Conservation (phyloP, 1,140 invertebrate species). For the Zaprionus taronus region DNA sequence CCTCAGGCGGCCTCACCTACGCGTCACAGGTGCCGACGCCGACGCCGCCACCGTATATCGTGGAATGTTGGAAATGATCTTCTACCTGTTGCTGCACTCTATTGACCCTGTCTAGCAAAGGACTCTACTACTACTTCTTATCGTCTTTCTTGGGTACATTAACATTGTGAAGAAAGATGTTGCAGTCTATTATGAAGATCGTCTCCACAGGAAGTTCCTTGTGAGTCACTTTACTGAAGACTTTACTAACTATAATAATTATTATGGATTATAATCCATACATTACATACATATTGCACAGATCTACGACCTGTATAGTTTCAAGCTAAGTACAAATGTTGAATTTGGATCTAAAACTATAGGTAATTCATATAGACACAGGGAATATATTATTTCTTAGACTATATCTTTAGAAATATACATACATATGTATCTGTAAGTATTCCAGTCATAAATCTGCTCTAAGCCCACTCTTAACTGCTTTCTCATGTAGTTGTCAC, state of each 20-base stretch:
- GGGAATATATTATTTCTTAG: too few relatives aligned
- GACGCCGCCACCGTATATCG: too few relatives aligned
- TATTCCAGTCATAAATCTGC: not conserved
- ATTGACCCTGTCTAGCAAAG: not conserved
- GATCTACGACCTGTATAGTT: too few relatives aligned
- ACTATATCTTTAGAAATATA: not conserved
- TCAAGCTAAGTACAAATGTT: too few relatives aligned
- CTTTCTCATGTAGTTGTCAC: not conserved
- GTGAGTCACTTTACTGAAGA: not conserved
- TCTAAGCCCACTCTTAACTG: not conserved
- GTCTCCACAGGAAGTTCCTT: not conserved
- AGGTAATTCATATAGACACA: too few relatives aligned
- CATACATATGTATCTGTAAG: not conserved
- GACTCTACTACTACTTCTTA: not conserved
- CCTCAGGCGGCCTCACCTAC: slow-evolving; percentile 41
- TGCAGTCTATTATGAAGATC: not conserved
- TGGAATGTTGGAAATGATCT: slow-evolving; percentile 14
- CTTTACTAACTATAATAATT: too few relatives aligned
- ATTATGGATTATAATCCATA: too few relatives aligned
- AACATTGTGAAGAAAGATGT: not conserved
- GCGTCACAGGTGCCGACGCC: slow-evolving; percentile 53
- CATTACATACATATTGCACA: too few relatives aligned
- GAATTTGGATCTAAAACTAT: too few relatives aligned
- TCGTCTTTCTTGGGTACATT: not conserved
- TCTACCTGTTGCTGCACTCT: slow-evolving; percentile 22